A percentile compares a stretch with the other conserved stretches of the same genome.
Evolutionary conservation across 2,797 vertebrate genomes (phyloP).

Genomic region (Silurus aristotelis): DNA sequence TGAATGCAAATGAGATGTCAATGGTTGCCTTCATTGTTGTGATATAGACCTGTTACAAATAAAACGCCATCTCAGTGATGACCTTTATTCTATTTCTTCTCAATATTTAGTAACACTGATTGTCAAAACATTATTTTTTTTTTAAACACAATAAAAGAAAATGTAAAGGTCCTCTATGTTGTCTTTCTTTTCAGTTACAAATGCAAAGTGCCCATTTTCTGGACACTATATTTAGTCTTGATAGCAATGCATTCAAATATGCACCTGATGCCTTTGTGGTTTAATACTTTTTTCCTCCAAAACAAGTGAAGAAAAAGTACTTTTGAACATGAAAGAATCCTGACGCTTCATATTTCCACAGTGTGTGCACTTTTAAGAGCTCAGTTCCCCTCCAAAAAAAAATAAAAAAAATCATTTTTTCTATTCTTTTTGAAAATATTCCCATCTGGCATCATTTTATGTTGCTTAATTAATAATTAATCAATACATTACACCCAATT

Average conservation of each 20-base stretch:
- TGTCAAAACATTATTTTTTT: background rate
- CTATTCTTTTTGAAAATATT: conserved; percentile 77
- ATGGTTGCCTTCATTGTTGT: background rate
- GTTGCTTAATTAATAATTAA: conserved; percentile 85
- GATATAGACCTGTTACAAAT: background rate
- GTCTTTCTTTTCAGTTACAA: background rate
- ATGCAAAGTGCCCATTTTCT: background rate
- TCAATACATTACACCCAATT: conserved; percentile 81
- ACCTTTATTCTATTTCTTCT: conserved; percentile 1
- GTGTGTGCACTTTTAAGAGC: conserved; percentile 69
- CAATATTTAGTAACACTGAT: background rate
- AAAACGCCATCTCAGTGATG: background rate
- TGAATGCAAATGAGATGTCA: background rate
- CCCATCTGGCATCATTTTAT: conserved; percentile 82
- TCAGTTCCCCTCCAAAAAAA: conserved; percentile 27
- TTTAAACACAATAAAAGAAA: background rate
- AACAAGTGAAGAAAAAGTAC: conserved; percentile 70
- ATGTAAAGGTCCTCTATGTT: background rate
- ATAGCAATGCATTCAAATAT: background rate
- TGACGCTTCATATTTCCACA: conserved; percentile 58
- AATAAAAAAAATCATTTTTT: conserved; percentile 48
- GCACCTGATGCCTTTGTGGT: background rate
- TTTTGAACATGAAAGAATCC: conserved; percentile 62
- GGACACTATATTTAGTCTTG: background rate
- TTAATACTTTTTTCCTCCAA: conserved; percentile 54